phyloP scores from a whole-genome alignment of 2,888 invertebrate species.

The Diploptera punctata region DNA sequence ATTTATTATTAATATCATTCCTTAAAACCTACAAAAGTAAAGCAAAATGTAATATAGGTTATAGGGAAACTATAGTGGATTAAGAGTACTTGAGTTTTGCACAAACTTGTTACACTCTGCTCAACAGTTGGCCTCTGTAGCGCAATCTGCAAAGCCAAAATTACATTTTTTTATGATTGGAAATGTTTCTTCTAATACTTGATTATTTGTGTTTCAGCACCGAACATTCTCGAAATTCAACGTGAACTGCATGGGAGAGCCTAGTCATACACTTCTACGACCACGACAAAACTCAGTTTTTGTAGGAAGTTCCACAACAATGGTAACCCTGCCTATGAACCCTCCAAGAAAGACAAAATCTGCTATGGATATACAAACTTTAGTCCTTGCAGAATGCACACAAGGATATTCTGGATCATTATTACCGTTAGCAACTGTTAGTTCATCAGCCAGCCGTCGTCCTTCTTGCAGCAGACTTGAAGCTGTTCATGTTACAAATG shows the following conservation, averaged over 20 bases:
- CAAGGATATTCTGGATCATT: constrained; percentile 4
- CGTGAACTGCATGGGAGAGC: constrained; percentile 64
- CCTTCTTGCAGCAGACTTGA: constrained; percentile 30
- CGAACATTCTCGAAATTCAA: constrained; percentile 73
- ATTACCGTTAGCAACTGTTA: background rate
- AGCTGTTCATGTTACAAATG: background rate
- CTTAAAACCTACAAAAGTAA: too few relatives aligned
- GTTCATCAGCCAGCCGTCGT: constrained; percentile 1
- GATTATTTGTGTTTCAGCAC: too few relatives aligned
- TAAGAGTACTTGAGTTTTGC: too few relatives aligned
- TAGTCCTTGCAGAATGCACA: constrained; percentile 59
- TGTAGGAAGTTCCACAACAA: constrained; percentile 72
- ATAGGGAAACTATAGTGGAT: too few relatives aligned
- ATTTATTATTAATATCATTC: too few relatives aligned
- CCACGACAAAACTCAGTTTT: constrained; percentile 86
- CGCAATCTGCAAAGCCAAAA: too few relatives aligned
- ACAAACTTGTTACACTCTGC: too few relatives aligned
- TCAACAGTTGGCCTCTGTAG: too few relatives aligned
- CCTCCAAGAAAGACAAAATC: constrained; percentile 81
- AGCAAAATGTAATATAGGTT: too few relatives aligned
- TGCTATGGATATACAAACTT: constrained; percentile 82
- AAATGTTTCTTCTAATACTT: too few relatives aligned
- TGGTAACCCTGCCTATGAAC: constrained; percentile 68
- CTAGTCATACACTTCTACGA: constrained; percentile 51
- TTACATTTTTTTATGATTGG: too few relatives aligned